phyloP scores from a whole-genome alignment of 2,797 vertebrate genomes.

The Selene dorsalis region DNA sequence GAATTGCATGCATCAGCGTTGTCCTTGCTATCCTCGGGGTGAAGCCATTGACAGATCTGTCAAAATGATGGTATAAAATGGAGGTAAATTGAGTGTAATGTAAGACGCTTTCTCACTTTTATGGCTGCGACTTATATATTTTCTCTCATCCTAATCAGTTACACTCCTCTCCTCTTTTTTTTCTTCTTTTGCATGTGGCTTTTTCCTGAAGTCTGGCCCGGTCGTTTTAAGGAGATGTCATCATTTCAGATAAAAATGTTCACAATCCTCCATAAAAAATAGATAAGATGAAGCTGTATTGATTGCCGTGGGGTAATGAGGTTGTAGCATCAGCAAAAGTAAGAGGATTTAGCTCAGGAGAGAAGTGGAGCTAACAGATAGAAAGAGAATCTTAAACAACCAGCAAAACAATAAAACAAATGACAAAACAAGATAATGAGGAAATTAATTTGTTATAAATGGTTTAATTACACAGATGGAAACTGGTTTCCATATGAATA shows the following conservation, averaged over 20 bases:
- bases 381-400: conserved; percentile 27
- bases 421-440: conserved; percentile 24
- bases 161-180: background rate
- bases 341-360: conserved; percentile 23
- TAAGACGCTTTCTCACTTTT: conserved; percentile 38
- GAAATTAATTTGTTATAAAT: background rate
- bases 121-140: conserved; percentile 47
- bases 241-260: conserved; percentile 61
- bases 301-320: conserved; percentile 50
- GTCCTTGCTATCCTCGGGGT: conserved; percentile 45
- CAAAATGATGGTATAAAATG: conserved; percentile 52
- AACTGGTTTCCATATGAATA: background rate
- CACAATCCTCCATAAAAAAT: conserved; percentile 35
- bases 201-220: conserved; percentile 4
- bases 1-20: conserved; percentile 55
- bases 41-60: conserved; percentile 53
- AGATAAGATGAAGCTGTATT: conserved; percentile 52
- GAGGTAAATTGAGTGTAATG: conserved; percentile 56
- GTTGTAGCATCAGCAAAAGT: conserved; percentile 38
- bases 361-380: background rate
- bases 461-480: background rate
- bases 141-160: conserved; percentile 45
- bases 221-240: conserved; percentile 55
- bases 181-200: conserved; percentile 13
- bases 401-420: conserved; percentile 17